Evolutionary conservation across 2,797 vertebrate species (phyloP), one percentile per base, ranked within the genome.

Genomic region (Mallotus villosus): DNA sequence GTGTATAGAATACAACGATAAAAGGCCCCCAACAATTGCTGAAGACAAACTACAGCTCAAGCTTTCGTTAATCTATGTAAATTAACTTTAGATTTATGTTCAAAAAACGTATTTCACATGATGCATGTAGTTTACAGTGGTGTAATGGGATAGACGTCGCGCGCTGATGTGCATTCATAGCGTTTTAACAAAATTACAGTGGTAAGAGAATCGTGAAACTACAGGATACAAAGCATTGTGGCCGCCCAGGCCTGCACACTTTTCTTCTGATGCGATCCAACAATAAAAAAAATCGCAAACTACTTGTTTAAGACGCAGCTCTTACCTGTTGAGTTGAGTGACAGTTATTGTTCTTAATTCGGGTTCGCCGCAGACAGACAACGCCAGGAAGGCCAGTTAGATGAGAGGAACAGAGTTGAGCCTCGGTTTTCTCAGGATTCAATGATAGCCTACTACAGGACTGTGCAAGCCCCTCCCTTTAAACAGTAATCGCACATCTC

Each of bases 391-490:
- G 49, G 27, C 19, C 60, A 63, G 32, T 59, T 32, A 24, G 22
- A 4, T 21, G 22, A 58, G 34, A 68, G 27, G 14, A 55, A 41
- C 34, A 53, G 14, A 68, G 24, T 62, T 16, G 24, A 41, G 25
- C n/a, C 11, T 62, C 19, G 12, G 58, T 53, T 68, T 68, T 60
- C 60, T 25, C 60, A 49, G 66, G 21, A 68, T 25, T 74, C 49
- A 63, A 63, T 62, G 27, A 32, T 68, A 68, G 24, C 29, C 19
- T 57, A 32, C 68, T 68, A 32, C 68, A 61, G 32, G 22, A 64
- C n/a, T n/a, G 5, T 41, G 2, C n/a, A 63, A n/a, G 95, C 95
- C 92, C 96, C 96, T 93, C 96, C 97, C 95, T 81, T 80, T 65
- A 75, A 91, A 90, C 93, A 93, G 91, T 76, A 91, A 88, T 78